These are phyloP conservation scores for Empidonax alnorum DNA, from an alignment of 2,113 vertebrate genomes.

Conservation along the genomic window DNA sequence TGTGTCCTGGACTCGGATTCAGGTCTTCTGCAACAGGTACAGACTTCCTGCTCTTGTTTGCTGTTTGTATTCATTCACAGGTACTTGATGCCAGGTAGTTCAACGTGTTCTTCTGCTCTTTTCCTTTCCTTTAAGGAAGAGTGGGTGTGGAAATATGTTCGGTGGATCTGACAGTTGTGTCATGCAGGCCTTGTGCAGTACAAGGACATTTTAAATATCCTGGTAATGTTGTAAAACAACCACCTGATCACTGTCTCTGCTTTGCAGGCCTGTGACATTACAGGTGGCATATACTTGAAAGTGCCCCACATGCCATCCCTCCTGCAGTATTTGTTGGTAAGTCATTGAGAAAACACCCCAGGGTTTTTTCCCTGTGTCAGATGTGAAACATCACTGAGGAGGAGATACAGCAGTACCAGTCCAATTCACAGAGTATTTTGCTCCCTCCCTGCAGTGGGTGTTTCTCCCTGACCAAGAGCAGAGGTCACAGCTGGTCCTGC, in stretches of 20 bases:
- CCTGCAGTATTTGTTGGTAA: slow-evolving; percentile 93
- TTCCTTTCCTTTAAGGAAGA: background rate
- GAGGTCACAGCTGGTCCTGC: slow-evolving; percentile 89
- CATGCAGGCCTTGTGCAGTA: background rate
- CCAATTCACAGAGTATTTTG: background rate
- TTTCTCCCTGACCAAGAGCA: slow-evolving; percentile 94
- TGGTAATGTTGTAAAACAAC: background rate
- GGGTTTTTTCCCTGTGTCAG: background rate
- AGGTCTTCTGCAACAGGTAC: slow-evolving; percentile 95
- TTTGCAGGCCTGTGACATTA: slow-evolving; percentile 95
- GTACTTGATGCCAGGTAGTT: background rate
- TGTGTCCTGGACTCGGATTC: slow-evolving; percentile 94
- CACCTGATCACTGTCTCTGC: background rate
- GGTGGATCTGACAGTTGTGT: background rate
- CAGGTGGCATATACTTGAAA: slow-evolving; percentile 93
- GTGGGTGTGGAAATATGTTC: background rate
- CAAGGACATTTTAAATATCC: background rate
- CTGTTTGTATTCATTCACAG: background rate
- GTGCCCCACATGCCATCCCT: slow-evolving; percentile 90
- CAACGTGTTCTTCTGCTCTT: background rate
- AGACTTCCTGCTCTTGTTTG: background rate
- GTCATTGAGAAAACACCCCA: background rate
- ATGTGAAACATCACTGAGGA: background rate
- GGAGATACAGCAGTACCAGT: background rate
- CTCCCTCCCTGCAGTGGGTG: slow-evolving; percentile 84